Evolutionary conservation across 2,888 invertebrate genomes (phyloP).

Genomic region (Melinaea menophilus): DNA sequence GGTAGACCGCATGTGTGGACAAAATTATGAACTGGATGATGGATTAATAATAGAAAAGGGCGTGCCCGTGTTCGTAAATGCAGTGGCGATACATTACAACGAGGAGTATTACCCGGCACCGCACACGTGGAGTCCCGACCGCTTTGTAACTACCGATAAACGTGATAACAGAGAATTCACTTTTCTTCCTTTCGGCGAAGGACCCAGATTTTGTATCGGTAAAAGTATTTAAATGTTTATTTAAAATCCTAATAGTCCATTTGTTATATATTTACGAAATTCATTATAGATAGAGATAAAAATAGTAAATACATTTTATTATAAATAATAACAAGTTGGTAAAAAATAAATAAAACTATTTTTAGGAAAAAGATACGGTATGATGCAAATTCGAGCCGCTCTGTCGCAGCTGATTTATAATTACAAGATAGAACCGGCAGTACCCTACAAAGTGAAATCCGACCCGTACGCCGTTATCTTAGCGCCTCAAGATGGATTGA

Average conservation of each 20-base stretch:
- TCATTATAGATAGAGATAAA: no score
- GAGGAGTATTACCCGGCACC: constrained; percentile 52
- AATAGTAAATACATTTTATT: no score
- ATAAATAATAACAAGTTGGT: neutral
- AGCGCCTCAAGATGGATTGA: constrained; percentile 45
- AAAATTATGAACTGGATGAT: constrained; percentile 48
- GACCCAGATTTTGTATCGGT: constrained; percentile 54
- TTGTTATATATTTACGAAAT: neutral
- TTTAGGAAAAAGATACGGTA: constrained; percentile 62
- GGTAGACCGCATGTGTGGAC: constrained; percentile 52
- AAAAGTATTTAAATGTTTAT: constrained; percentile 6
- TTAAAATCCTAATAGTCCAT: neutral
- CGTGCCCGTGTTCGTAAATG: constrained; percentile 54
- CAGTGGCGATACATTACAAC: constrained; percentile 52
- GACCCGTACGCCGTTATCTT: constrained; percentile 52
- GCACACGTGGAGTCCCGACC: constrained; percentile 53
- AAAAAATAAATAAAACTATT: constrained; percentile 13
- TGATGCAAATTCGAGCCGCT: constrained; percentile 60
- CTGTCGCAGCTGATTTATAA: constrained; percentile 51
- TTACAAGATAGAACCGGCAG: constrained; percentile 45
- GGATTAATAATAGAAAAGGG: constrained; percentile 49
- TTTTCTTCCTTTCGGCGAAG: constrained; percentile 61
- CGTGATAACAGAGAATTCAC: constrained; percentile 51
- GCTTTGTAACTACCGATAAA: constrained; percentile 44
- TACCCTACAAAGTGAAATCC: constrained; percentile 38